These are phyloP conservation scores for Scomber japonicus DNA, from an alignment of 2,113 vertebrate genomes.

Conservation along the genomic window DNA sequence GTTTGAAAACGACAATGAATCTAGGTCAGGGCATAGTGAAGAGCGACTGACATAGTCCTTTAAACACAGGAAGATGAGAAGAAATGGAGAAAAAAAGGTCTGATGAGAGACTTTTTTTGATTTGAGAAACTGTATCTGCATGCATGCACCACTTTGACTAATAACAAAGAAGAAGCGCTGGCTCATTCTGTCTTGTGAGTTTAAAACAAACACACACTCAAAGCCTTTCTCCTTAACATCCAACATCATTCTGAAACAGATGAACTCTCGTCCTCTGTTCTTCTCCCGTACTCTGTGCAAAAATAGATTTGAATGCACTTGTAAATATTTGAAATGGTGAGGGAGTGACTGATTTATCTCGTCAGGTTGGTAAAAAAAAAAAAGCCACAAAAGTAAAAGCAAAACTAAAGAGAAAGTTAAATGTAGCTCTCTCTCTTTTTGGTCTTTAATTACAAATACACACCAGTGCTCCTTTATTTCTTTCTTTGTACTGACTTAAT, in stretches of 20 bases:
- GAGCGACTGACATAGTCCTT: constrained; percentile 53
- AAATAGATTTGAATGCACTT: constrained; percentile 62
- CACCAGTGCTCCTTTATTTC: background rate
- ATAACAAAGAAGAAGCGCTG: constrained; percentile 5
- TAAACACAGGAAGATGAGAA: constrained; percentile 4
- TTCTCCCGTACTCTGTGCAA: constrained; percentile 24
- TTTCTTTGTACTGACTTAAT: background rate
- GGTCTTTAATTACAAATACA: constrained; percentile 44
- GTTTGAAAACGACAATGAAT: constrained; percentile 54
- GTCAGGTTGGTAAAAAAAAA: constrained; percentile 20
- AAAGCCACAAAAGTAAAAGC: constrained; percentile 46
- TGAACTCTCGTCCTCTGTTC: constrained; percentile 37
- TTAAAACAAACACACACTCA: constrained; percentile 43
- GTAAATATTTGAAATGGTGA: constrained; percentile 60
- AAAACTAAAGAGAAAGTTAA: constrained; percentile 24
- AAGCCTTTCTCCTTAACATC: constrained; percentile 30
- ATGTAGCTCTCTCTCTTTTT: background rate
- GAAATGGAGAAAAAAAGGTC: background rate
- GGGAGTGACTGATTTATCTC: constrained; percentile 46
- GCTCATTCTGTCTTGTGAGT: constrained; percentile 37
- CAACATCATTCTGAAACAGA: constrained; percentile 21
- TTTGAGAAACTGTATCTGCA: constrained; percentile 10
- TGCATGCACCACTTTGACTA: constrained; percentile 24
- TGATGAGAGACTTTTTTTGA: constrained; percentile 34
- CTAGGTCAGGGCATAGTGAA: constrained; percentile 70